Base-by-base conservation (phyloP, 2,888 invertebrate genomes). In the Macaria liturata region DNA sequence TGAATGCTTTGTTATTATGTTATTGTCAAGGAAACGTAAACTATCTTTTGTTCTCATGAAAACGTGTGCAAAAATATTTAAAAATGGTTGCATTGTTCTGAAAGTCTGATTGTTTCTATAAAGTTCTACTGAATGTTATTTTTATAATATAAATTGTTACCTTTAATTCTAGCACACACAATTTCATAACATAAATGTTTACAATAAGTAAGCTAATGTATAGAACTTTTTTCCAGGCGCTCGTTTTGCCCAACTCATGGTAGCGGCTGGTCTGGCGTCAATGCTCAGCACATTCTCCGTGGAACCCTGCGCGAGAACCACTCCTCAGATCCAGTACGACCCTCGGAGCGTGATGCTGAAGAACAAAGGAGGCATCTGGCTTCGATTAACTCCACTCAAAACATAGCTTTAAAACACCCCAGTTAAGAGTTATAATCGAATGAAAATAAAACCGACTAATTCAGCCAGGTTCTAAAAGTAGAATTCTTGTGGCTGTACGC, bases 311-410 rank as follows among this genome's bases (percentile, higher is more conserved):
- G 69, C 80, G 1, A 78, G 71, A 39, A 91, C 91, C 7, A 86
- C 90, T 5, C 67, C 88, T 1, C 68, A 61, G 4, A 88, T 91
- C 57, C 71, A 84, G 34, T 91, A 90, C 67, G 91, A 91, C 55
- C 78, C 91, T 1, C 74, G 91, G 52, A 91, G 91, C 60, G 87
- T 91, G 31, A 86, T 91, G 85, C 78, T 91, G 9, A 91, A 91
- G 71, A 91, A 91, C 69, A 87, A 86, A 71, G 91, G 91, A 46
- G 84, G 91, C 54, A 91, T 91, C 64, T 90, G 84, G 83, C 78
- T 91, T 43, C 78, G 76, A 63, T 88, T 91, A 70, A 75, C 68
- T 59, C 70, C 71, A 44, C 64, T 71, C 34, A 63, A 72, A 61
- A 40, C 57, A 44, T 62, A 58, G 50, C 50, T 59, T 57, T 59